A percentile compares a stretch with the other conserved stretches of the same genome.
These are phyloP conservation scores for Strix uralensis DNA, from an alignment of 2,113 vertebrate species.

Conservation along the genomic window DNA sequence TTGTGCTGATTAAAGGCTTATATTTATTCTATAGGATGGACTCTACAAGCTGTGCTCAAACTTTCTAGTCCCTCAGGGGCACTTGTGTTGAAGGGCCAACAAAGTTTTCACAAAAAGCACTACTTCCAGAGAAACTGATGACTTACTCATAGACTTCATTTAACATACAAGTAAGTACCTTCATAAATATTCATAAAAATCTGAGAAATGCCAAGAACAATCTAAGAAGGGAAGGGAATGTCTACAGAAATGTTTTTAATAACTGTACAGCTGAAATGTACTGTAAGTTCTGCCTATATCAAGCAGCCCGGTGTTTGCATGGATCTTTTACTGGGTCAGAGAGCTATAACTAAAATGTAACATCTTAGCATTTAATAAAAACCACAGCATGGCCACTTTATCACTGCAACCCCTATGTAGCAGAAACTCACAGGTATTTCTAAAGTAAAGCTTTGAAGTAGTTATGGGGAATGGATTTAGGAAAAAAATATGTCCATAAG, in stretches of 20 bases:
- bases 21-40: neutral
- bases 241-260: slow-evolving; percentile 37
- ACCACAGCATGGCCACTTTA: neutral
- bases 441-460: neutral
- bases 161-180: neutral
- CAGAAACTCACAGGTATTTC: neutral
- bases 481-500: neutral
- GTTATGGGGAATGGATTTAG: neutral
- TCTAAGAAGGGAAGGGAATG: neutral
- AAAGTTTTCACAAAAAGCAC: neutral
- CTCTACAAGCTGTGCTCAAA: neutral
- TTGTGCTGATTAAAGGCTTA: neutral
- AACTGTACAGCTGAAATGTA: neutral
- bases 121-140: neutral
- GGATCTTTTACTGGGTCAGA: neutral
- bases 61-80: neutral
- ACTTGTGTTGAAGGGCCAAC: neutral
- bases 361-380: slow-evolving; percentile 26
- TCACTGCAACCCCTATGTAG: neutral
- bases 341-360: slow-evolving; percentile 8
- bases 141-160: neutral
- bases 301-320: neutral
- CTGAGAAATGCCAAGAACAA: slow-evolving; percentile 44
- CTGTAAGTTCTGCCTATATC: neutral
- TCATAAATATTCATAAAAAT: slow-evolving; percentile 56